These are phyloP conservation scores for Eulemur rubriventer DNA, from an alignment of 2,797 vertebrate species.

Conservation along the genomic window DNA sequence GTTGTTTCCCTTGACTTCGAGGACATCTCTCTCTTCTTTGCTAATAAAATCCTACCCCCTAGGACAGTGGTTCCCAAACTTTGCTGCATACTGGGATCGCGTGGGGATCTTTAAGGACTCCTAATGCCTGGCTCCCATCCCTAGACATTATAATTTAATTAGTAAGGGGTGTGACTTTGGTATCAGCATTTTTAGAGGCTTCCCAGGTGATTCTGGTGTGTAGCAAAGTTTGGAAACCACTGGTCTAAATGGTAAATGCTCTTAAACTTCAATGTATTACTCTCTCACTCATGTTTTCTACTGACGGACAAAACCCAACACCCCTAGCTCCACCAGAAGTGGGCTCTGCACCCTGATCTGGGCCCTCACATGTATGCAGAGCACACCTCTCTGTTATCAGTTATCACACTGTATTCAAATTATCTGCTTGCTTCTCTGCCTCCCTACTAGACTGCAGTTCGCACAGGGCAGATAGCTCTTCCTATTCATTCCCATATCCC, in stretches of 20 bases:
- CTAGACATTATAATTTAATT: not conserved
- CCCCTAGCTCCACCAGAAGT: not conserved
- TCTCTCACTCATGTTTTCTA: not conserved
- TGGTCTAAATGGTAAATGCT: not conserved
- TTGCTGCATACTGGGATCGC: not conserved
- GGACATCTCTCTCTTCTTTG: not conserved
- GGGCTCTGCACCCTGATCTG: not conserved
- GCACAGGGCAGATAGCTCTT: not conserved
- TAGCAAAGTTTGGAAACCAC: not conserved
- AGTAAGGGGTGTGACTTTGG: not conserved
- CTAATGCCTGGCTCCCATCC: not conserved
- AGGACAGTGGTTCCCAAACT: not conserved
- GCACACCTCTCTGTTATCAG: not conserved
- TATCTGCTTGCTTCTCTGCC: not conserved
- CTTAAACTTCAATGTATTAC: not conserved
- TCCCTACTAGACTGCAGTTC: not conserved
- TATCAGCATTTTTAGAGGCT: not conserved
- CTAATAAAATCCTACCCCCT: not conserved
- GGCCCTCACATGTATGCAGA: not conserved
- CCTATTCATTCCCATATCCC: not conserved
- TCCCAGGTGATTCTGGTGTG: not conserved
- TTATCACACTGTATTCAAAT: not conserved
- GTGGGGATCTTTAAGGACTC: not conserved
- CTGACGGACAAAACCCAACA: not conserved
- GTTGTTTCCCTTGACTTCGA: not conserved